Evolutionary conservation across 2,113 vertebrate genomes (phyloP).

Genomic region (Cheirogaleus medius): DNA sequence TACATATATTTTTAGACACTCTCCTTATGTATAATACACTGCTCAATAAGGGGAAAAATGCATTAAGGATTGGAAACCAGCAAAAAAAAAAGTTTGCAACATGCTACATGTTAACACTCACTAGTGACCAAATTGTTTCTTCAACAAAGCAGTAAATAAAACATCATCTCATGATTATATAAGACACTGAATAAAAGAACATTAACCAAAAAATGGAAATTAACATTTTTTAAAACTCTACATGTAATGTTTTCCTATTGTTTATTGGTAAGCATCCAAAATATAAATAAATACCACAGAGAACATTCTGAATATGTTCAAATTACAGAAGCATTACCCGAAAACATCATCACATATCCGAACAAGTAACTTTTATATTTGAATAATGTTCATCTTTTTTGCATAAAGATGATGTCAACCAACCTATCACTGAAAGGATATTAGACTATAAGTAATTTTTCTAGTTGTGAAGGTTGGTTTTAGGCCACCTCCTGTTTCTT

Average conservation of each 20-base stretch:
- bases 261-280: background rate
- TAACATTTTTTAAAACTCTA: background rate
- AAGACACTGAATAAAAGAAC: background rate
- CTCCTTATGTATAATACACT: background rate
- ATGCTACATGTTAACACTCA: background rate
- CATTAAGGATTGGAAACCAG: background rate
- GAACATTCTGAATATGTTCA: slow-evolving; percentile 9
- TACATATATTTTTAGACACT: background rate
- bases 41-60: background rate
- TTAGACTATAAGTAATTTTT: background rate
- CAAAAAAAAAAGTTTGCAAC: background rate
- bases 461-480: background rate
- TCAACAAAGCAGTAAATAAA: background rate
- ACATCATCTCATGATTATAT: background rate
- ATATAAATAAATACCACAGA: background rate
- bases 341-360: background rate
- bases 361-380: slow-evolving; percentile 21
- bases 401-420: slow-evolving; percentile 40
- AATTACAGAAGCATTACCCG: background rate
- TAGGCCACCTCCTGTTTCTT: background rate
- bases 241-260: background rate
- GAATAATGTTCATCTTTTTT: background rate
- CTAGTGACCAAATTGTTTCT: background rate
- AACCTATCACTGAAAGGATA: background rate
- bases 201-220: background rate